Base-by-base conservation (phyloP, 1,140 invertebrate genomes). In the Zaprionus kolodkinae region DNA sequence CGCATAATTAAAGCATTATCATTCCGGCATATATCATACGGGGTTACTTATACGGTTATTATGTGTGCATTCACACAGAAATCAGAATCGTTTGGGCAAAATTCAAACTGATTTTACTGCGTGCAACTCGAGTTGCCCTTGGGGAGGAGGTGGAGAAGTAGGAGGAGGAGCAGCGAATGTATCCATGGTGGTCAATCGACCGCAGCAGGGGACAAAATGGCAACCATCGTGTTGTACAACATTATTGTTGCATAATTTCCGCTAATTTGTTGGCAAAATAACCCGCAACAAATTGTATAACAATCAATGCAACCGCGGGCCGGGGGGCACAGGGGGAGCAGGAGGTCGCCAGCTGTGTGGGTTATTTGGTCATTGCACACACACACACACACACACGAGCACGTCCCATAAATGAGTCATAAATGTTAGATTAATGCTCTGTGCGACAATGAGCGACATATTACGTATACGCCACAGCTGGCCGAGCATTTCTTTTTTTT, bases 201-300 rank as follows among this genome's bases (percentile, higher is more conserved):
- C 54, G 25, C 62, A 78, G 70, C 60, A 85, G 66, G 69, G 59
- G 50, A 74, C 30, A 10, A 17, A 70, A 70, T 61, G 64, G 50
- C 36, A n/a, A 36, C n/a, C 12, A 56, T 48, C 21, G 35, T 21
- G 74, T 55, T 64, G 60, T 33, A 72, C 66, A 77, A 72, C 48
- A 88, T 88, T 79, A 83, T 79, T 59, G 79, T 83, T 88, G 79
- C 76, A 87, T 83, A 88, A 87, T 79, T 79, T 87, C 76, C 72
- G 84, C 79, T 88, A 88, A 87, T 87, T 87, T 83, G 81, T 75
- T 67, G 67, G 55, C 35, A 38, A 48, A 84, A 69, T 69, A 84
- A 69, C 55, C 40, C 76, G 76, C 59, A 52, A 50, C 45, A 50
- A 25, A 81, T 35, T 81, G 74, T 78, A 56, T 54, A 71, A 66